Evolutionary conservation across 1,140 invertebrate genomes (phyloP).

Genomic region (Drosophila orosa): DNA sequence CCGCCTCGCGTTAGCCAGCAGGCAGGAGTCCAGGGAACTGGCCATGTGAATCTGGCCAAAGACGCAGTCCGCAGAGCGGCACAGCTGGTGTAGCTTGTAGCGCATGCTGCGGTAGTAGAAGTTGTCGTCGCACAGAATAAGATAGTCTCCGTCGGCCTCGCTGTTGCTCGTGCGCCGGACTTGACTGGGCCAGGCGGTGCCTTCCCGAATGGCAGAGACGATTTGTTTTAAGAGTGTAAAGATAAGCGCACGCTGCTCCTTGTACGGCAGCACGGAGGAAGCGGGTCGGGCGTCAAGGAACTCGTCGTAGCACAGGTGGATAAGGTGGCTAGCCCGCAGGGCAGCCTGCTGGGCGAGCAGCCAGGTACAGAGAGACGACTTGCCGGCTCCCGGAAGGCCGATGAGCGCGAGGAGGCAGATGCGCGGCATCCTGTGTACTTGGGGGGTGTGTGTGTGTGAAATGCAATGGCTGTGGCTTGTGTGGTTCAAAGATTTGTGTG

Average conservation of each 20-base stretch:
- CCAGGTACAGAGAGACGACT: conserved; percentile 59
- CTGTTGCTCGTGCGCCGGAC: not conserved
- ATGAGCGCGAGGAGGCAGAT: conserved; percentile 68
- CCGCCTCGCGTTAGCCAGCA: conserved; percentile 47
- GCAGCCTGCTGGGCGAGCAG: conserved; percentile 23
- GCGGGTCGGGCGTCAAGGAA: conserved; percentile 23
- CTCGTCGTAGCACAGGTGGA: conserved; percentile 74
- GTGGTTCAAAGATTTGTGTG: conserved; percentile 14
- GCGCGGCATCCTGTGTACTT: conserved; percentile 27
- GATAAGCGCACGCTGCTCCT: conserved; percentile 42
- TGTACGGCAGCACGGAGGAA: conserved; percentile 35
- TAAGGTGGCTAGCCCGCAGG: conserved; percentile 32
- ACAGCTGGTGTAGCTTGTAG: conserved; percentile 61
- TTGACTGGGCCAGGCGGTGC: not conserved
- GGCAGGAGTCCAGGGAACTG: conserved; percentile 16
- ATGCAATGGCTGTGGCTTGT: conserved; percentile 1
- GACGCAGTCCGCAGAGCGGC: conserved; percentile 23
- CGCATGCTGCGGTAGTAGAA: conserved; percentile 79
- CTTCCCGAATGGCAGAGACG: conserved; percentile 27
- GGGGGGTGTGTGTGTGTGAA: not conserved
- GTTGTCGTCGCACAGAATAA: conserved; percentile 77
- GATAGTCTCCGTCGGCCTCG: not conserved
- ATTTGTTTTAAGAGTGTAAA: conserved; percentile 35
- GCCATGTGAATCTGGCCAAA: conserved; percentile 61
- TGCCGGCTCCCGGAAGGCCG: conserved; percentile 71